phyloP scores from a whole-genome alignment of 2,888 invertebrate genomes.

The Tipula confusa region DNA sequence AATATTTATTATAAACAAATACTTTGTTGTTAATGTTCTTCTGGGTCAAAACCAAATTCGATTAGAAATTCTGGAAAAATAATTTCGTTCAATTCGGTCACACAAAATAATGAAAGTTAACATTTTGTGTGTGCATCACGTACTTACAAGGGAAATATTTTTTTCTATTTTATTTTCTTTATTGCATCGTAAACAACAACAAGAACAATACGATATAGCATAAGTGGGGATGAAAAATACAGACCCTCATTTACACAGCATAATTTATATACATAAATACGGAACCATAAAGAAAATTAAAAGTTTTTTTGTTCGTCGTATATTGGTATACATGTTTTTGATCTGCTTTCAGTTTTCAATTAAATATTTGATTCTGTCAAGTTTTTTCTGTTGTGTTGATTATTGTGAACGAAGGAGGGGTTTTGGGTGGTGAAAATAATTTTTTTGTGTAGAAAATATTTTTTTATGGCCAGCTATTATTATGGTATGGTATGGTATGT shows the following conservation, averaged over 20 bases:
- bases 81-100: neutral
- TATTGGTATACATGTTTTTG: too few relatives aligned
- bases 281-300: neutral
- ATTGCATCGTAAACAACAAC: neutral
- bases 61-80: neutral
- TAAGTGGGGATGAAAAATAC: neutral
- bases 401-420: too few relatives aligned
- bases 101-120: neutral
- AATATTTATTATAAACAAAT: neutral
- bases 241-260: neutral
- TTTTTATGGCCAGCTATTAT: too few relatives aligned
- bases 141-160: neutral
- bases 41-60: neutral
- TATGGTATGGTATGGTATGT: too few relatives aligned
- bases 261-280: too few relatives aligned
- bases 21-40: neutral
- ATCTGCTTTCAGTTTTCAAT: constrained; percentile 20
- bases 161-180: neutral
- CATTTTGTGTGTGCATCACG: neutral
- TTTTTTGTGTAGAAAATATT: neutral
- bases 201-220: neutral
- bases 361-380: neutral
- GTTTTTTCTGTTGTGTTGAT: neutral
- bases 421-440: neutral
- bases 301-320: neutral